Conservation (phyloP, 2,888 invertebrate species). For the Drosophila nigricruria region DNA sequence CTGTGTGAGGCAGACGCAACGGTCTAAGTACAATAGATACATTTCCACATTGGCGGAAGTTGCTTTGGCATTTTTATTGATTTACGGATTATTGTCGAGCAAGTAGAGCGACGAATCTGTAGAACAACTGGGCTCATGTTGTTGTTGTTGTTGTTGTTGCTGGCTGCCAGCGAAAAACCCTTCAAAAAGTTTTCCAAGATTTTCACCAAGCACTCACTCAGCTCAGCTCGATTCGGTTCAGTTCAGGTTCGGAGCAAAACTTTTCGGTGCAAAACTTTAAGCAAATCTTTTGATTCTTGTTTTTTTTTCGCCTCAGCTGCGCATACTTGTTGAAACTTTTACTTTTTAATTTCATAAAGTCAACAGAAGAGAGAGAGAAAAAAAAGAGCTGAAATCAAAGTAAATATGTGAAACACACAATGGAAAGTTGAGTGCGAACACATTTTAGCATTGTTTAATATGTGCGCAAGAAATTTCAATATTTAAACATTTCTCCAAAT, state of each 20-base stretch:
- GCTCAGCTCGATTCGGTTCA: slow-evolving; percentile 25
- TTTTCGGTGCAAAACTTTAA: slow-evolving; percentile 63
- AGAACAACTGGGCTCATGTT: slow-evolving; percentile 14
- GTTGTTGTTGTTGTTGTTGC: background rate
- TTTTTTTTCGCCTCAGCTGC: slow-evolving; percentile 14
- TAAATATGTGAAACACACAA: slow-evolving; percentile 43
- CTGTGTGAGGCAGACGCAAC: background rate
- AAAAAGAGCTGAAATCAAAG: slow-evolving; percentile 9
- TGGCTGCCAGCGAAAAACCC: background rate
- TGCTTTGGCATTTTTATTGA: slow-evolving; percentile 70
- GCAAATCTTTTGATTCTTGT: slow-evolving; percentile 58
- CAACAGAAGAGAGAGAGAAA: slow-evolving; percentile 43
- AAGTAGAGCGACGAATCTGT: slow-evolving; percentile 25
- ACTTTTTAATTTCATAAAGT: slow-evolving; percentile 70
- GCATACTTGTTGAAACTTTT: slow-evolving; percentile 44
- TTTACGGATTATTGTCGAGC: slow-evolving; percentile 69
- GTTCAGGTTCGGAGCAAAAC: slow-evolving; percentile 52
- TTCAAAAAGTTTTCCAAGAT: slow-evolving; percentile 45
- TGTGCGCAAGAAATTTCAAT: slow-evolving; percentile 24
- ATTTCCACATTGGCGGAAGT: slow-evolving; percentile 48
- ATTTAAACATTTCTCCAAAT: slow-evolving; percentile 8
- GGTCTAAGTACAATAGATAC: slow-evolving; percentile 51
- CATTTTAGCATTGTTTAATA: slow-evolving; percentile 36
- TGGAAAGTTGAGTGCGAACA: slow-evolving; percentile 17
- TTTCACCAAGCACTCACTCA: slow-evolving; percentile 29